Base-by-base conservation (phyloP, 2,797 vertebrate species). In the Synaphobranchus kaupii region DNA sequence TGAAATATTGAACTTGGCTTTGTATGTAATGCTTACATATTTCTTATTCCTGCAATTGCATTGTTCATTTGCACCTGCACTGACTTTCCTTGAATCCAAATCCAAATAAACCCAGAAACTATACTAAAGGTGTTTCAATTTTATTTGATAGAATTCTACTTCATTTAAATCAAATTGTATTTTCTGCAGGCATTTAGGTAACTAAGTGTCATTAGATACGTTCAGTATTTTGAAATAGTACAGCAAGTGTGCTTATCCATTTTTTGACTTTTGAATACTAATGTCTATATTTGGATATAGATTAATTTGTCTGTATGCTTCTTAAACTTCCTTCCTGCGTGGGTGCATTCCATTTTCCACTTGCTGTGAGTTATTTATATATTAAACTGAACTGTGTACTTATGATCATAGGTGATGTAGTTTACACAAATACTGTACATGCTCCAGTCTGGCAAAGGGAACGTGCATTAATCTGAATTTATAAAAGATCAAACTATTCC, bases 341-440 rank as follows among this genome's bases (percentile, higher is more conserved):
- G 60, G 60, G n/a, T 34, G 66, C 66, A 71, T 71, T 71, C 66
- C n/a, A 71, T 25, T 34, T 28, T 71, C 73, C 17, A 71, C 10
- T 15, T 39, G 31, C 34, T 39, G 13, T 76, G 13, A 76, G 44
- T 76, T 39, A 76, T 39, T 9, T 31, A 71, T 34, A 34, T 6
- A 47, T 17, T 76, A 39, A 39, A 44, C 73, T 83, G 34, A 87
- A 76, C 68, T 85, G 71, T 78, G 54, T 71, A 83, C 28, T 58
- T 6, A 81, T 85, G 28, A 5, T 63, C 20, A 80, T 25, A 48
- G 9, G 71, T 54, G 17, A 56, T 31, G 58, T 48, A 76, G 10
- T 13, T 48, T 80, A 39, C 39, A 13, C 71, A 25, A 7, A 39
- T 39, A 39, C 39, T 39, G 85, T 50, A 66, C n/a, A 68, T 2